Conservation (phyloP, 2,888 invertebrate species). For the Galeopsomyia nigrocyanea region DNA sequence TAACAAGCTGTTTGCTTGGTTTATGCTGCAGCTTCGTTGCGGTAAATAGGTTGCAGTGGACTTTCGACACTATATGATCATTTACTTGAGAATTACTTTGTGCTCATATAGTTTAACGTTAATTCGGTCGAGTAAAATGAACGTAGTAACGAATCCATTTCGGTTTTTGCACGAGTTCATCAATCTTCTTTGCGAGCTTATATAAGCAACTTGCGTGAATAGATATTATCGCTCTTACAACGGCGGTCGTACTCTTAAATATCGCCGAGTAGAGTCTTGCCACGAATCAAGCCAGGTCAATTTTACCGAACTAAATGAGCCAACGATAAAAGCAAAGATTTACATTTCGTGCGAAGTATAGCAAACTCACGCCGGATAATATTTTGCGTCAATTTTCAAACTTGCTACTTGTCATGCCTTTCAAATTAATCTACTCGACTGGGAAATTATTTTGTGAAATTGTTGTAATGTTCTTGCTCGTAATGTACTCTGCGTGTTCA, state of each 20-base stretch:
- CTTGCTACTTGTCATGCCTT: neutral
- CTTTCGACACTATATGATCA: too few species aligned
- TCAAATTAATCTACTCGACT: too few species aligned
- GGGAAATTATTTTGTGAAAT: neutral
- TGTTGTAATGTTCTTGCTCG: constrained; percentile 9
- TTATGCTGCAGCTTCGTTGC: too few species aligned
- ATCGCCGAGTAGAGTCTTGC: constrained; percentile 1
- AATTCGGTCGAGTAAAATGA: constrained; percentile 7
- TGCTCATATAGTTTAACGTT: neutral
- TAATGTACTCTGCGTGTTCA: neutral
- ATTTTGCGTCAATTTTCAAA: constrained; percentile 6
- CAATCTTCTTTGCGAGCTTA: constrained; percentile 43
- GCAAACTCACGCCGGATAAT: neutral
- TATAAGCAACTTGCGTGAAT: constrained; percentile 22
- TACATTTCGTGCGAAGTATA: neutral
- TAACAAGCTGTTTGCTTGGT: too few species aligned
- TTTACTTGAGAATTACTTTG: too few species aligned
- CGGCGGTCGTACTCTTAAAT: too few species aligned
- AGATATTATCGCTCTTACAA: constrained; percentile 30
- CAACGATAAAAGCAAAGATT: neutral
- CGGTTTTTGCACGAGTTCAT: constrained; percentile 17
- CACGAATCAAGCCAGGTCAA: neutral
- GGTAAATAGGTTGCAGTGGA: too few species aligned
- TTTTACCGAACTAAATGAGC: neutral
- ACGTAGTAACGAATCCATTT: too few species aligned